Evolutionary conservation across 2,888 invertebrate genomes (phyloP).

Genomic region (Phyllotreta striolata): DNA sequence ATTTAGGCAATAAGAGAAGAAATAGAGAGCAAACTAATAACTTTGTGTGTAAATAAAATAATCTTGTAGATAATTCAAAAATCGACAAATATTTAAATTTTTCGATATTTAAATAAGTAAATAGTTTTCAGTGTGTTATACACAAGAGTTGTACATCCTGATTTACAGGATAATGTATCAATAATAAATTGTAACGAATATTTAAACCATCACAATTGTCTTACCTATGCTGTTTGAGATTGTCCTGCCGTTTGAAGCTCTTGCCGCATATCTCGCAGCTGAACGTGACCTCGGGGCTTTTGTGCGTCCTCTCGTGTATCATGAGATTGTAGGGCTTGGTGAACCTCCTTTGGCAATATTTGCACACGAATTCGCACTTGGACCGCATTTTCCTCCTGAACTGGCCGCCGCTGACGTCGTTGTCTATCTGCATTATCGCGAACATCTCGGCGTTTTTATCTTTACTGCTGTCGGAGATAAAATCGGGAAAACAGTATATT

Average conservation of each 20-base stretch:
- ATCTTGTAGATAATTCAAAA: no score
- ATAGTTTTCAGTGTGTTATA: not conserved
- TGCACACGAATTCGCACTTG: slow-evolving; percentile 98
- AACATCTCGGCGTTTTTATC: slow-evolving; percentile 71
- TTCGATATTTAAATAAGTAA: no score
- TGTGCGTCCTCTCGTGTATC: slow-evolving; percentile 98
- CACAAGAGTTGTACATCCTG: not conserved
- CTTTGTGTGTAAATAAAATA: no score
- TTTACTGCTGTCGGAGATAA: slow-evolving; percentile 20
- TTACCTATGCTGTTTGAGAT: slow-evolving; percentile 92
- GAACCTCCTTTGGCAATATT: slow-evolving; percentile 96
- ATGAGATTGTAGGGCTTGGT: slow-evolving; percentile 98
- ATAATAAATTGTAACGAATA: not conserved
- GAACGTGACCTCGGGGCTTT: slow-evolving; percentile 94
- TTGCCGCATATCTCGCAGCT: slow-evolving; percentile 98
- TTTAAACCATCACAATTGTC: slow-evolving; percentile 4
- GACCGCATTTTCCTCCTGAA: slow-evolving; percentile 88
- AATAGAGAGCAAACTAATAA: no score
- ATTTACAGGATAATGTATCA: no score
- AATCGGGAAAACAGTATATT: not conserved
- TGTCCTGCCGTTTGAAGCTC: slow-evolving; percentile 97
- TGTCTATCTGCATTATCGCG: slow-evolving; percentile 90
- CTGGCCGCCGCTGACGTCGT: slow-evolving; percentile 85
- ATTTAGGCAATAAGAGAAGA: no score
- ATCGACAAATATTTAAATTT: no score